Conservation (phyloP, 2,113 vertebrate genomes). For the Otus sunia region DNA sequence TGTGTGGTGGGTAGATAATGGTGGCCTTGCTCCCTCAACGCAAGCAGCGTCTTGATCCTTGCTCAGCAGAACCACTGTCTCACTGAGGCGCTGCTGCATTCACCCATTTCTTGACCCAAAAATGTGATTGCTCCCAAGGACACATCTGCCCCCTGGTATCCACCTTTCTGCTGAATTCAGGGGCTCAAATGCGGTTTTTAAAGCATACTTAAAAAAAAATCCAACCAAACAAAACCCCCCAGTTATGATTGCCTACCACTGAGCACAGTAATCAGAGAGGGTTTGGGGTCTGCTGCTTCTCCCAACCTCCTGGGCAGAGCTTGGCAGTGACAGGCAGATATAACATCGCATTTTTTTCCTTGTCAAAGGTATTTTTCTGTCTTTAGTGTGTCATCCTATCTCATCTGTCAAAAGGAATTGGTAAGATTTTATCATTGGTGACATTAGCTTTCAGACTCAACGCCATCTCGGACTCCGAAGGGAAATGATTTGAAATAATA, state of each 20-base stretch:
- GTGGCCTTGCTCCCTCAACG: background rate
- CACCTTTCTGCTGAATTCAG: background rate
- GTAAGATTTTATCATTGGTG: background rate
- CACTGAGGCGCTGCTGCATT: rapidly evolving
- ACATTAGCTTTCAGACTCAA: background rate
- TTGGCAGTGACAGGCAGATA: rapidly evolving
- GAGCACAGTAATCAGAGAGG: background rate
- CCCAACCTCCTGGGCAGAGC: background rate
- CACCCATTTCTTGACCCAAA: background rate
- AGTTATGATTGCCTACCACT: rapidly evolving
- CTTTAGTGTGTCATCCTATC: background rate
- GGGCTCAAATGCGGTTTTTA: background rate
- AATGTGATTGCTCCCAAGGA: background rate
- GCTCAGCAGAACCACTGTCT: rapidly evolving
- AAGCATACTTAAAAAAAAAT: no score
- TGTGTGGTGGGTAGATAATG: background rate
- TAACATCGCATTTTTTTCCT: background rate
- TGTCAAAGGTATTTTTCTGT: background rate
- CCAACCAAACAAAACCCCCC: no score
- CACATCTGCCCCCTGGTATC: rapidly evolving
- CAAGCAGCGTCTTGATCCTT: background rate
- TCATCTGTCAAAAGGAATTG: background rate
- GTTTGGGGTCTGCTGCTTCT: background rate
- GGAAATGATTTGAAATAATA: background rate
- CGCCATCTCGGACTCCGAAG: rapidly evolving